A percentile compares a stretch with the other conserved stretches of the same genome.
Evolutionary conservation across 2,888 invertebrate species (phyloP).

Genomic region (Ophion ventricosus): DNA sequence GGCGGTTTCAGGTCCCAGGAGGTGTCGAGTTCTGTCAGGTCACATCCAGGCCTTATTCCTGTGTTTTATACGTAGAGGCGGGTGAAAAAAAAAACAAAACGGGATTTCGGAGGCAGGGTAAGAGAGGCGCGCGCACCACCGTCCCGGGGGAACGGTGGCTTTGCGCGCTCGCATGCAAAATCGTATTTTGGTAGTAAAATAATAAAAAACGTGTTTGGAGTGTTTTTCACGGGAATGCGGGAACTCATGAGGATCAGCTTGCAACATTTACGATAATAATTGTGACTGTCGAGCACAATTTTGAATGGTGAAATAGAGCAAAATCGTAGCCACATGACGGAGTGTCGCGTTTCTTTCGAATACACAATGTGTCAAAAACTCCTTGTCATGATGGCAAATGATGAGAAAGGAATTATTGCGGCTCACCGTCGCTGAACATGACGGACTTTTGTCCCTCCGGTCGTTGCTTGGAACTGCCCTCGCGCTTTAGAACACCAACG

Average conservation of each 20-base stretch:
- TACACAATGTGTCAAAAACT: background rate
- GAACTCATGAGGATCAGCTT: background rate
- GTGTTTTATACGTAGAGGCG: conserved; percentile 81
- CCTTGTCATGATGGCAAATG: background rate
- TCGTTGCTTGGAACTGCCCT: conserved; percentile 84
- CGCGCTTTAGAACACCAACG: conserved; percentile 91
- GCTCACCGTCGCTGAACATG: conserved; percentile 92
- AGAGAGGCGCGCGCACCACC: conserved; percentile 42
- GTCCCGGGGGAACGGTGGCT: conserved; percentile 31
- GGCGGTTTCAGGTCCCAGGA: conserved; percentile 85
- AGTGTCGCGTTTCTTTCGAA: too few relatives aligned
- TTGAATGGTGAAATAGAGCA: background rate
- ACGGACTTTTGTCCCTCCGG: conserved; percentile 88
- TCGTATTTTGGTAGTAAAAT: conserved; percentile 63
- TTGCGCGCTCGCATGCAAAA: conserved; percentile 56
- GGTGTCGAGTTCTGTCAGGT: conserved; percentile 91
- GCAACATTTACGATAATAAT: background rate
- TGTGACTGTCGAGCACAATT: background rate
- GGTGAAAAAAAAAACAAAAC: conserved; percentile 79
- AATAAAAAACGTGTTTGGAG: conserved; percentile 40
- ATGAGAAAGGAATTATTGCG: background rate
- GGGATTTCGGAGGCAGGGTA: conserved; percentile 72
- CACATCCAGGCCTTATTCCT: conserved; percentile 92
- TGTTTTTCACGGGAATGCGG: background rate
- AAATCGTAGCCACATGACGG: background rate